phyloP scores from a whole-genome alignment of 2,113 vertebrate genomes.

The Campylomormyrus numenius region DNA sequence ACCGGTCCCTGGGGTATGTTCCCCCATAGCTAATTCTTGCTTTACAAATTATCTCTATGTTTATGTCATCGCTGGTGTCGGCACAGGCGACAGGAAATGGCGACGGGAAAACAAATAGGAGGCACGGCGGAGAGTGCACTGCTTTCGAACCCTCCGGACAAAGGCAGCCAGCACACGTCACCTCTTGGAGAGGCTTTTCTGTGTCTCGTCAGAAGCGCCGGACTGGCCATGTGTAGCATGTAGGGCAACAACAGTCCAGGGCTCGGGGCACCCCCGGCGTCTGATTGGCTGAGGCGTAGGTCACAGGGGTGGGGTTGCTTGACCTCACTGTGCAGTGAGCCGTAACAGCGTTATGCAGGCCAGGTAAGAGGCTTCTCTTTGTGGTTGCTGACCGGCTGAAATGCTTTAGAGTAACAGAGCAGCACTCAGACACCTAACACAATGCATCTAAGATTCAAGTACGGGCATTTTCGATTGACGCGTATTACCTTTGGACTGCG shows the following conservation, averaged over 20 bases:
- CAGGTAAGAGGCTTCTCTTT: background rate
- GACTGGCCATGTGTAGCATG: constrained; percentile 24
- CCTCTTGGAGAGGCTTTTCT: background rate
- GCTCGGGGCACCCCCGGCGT: background rate
- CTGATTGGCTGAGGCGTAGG: background rate
- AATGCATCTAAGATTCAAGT: background rate
- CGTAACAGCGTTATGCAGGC: background rate
- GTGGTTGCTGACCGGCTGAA: background rate
- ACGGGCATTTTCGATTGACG: background rate
- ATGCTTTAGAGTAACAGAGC: background rate
- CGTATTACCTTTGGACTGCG: background rate
- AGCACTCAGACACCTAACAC: background rate
- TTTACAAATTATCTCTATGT: constrained; percentile 61
- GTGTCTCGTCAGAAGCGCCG: background rate
- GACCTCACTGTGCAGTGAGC: background rate
- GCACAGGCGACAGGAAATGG: constrained; percentile 47
- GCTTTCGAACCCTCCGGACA: background rate
- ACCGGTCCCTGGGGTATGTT: constrained; percentile 44
- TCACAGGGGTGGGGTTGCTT: background rate
- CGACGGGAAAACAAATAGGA: background rate
- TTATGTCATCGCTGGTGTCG: constrained; percentile 53
- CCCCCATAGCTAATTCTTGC: constrained; percentile 54
- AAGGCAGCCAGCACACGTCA: background rate
- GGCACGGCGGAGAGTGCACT: background rate
- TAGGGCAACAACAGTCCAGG: constrained; percentile 41